phyloP scores from a whole-genome alignment of 2,113 vertebrate species.

The Syrrhaptes paradoxus region DNA sequence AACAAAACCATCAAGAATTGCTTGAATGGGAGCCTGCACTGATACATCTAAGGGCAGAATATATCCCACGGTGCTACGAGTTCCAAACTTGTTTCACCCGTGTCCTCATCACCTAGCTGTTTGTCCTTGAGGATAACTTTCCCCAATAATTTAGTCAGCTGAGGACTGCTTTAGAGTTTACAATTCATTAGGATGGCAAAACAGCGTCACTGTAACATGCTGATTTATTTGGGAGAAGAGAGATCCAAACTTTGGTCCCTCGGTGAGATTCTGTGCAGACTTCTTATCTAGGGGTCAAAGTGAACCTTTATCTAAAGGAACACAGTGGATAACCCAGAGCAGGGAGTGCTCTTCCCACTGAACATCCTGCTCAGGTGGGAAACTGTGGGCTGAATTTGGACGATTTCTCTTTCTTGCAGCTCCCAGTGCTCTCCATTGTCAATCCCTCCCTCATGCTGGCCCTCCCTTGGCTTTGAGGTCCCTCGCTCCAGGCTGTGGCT shows the following conservation, averaged over 20 bases:
- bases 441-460: not conserved
- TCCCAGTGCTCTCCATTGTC: not conserved
- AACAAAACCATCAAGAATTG: not conserved
- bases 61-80: not conserved
- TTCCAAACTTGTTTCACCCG: not conserved
- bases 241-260: not conserved
- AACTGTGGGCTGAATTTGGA: not conserved
- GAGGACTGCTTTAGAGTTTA: not conserved
- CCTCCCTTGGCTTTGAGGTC: not conserved
- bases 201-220: not conserved
- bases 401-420: not conserved
- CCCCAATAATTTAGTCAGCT: not conserved
- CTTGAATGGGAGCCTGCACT: rapidly evolving
- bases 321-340: not conserved
- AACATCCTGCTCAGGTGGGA: not conserved
- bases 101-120: not conserved
- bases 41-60: not conserved
- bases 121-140: not conserved
- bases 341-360: not conserved
- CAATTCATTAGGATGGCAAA: not conserved
- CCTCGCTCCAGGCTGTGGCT: not conserved
- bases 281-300: not conserved
- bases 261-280: not conserved
- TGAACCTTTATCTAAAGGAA: not conserved
- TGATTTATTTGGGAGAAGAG: not conserved